Conservation (phyloP, 1,140 invertebrate species). For the Agrypnia vestita region DNA sequence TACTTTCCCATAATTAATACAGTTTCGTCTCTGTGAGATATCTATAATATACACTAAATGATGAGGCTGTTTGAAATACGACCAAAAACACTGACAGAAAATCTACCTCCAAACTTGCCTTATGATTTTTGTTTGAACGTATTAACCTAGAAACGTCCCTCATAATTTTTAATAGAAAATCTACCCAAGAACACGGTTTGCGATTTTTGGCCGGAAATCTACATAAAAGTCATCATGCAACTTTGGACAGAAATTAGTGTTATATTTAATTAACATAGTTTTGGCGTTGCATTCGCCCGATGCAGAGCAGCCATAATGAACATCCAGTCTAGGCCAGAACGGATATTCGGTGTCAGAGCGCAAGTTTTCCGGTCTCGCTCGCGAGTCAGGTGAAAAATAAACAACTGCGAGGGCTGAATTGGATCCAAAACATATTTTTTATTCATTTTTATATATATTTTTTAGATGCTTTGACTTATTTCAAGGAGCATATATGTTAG, state of each 20-base stretch:
- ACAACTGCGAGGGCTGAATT: too few species aligned
- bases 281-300: too few species aligned
- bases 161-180: background rate
- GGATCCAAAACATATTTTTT: too few species aligned
- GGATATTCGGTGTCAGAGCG: background rate
- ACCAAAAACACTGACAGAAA: background rate
- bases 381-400: too few species aligned
- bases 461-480: too few species aligned
- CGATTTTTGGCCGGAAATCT: background rate
- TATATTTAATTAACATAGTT: background rate
- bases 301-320: background rate
- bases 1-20: too few species aligned
- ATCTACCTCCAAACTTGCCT: background rate
- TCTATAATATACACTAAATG: background rate
- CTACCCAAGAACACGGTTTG: background rate
- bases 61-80: too few species aligned
- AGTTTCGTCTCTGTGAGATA: too few species aligned
- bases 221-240: too few species aligned
- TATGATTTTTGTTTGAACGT: background rate
- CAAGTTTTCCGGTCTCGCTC: conserved; percentile 1
- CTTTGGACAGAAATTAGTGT: background rate
- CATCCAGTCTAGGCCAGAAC: background rate
- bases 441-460: too few species aligned
- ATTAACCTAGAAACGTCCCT: too few species aligned
- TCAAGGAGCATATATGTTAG: too few species aligned